Evolutionary conservation across 2,113 vertebrate species (phyloP).

Genomic region (Pachyramphus minor): DNA sequence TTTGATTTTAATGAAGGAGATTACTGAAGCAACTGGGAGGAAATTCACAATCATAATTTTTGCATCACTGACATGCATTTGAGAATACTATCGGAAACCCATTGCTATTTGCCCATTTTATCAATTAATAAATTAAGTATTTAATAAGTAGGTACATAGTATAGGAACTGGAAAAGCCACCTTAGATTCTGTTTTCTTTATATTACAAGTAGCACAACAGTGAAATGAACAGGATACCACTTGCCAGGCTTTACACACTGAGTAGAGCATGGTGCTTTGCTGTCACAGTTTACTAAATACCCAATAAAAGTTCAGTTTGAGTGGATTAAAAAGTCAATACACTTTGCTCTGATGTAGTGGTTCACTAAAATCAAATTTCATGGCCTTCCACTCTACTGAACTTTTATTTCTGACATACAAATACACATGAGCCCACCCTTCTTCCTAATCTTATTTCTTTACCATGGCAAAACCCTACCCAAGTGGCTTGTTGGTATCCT

Average conservation of each 20-base stretch:
- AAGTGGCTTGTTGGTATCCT: not conserved
- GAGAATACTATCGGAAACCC: not conserved
- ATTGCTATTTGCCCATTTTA: not conserved
- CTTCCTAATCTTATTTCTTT: not conserved
- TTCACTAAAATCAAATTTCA: not conserved
- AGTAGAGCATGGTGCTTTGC: not conserved
- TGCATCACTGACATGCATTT: rapidly evolving
- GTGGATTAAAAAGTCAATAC: not conserved
- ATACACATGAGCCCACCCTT: not conserved
- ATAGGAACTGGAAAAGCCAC: not conserved
- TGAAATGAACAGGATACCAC: not conserved
- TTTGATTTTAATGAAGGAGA: not conserved
- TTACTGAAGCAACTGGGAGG: not conserved
- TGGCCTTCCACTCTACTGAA: not conserved
- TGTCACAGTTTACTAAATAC: not conserved
- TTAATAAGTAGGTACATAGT: not conserved
- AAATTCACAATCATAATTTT: not conserved
- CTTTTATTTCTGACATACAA: not conserved
- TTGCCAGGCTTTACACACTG: not conserved
- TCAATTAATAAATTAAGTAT: not conserved
- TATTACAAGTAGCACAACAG: not conserved
- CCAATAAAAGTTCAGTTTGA: not conserved
- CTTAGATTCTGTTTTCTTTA: not conserved
- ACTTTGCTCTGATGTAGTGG: not conserved
- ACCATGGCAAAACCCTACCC: not conserved